Evolutionary conservation across 2,113 vertebrate species (phyloP).

Genomic region (Arothron firmamentum): DNA sequence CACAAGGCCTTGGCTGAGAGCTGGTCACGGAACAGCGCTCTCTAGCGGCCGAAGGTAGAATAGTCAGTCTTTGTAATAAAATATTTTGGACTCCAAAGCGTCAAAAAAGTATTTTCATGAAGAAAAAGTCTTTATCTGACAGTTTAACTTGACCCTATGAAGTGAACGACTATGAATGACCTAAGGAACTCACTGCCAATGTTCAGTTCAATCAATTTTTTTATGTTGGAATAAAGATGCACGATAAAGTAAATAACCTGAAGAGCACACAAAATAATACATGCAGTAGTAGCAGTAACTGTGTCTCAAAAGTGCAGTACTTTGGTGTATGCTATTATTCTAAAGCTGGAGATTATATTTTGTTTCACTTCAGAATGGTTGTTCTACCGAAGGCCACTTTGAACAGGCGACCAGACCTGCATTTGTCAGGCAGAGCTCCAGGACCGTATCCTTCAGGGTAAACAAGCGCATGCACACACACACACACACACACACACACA

Average conservation of each 20-base stretch:
- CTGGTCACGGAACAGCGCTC: conserved; percentile 5
- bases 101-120: background rate
- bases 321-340: too few species aligned
- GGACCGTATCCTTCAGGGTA: conserved; percentile 89
- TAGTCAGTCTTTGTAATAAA: background rate
- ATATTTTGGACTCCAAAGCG: background rate
- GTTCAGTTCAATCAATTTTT: too few species aligned
- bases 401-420: conserved; percentile 69
- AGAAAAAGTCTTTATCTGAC: background rate
- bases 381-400: conserved; percentile 32
- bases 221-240: too few species aligned
- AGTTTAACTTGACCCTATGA: background rate
- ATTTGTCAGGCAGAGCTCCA: conserved; percentile 78
- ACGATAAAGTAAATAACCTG: too few species aligned
- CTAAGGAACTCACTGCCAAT: too few species aligned
- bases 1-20: background rate
- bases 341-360: background rate
- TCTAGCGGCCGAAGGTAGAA: conserved; percentile 28
- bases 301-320: background rate
- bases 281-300: too few species aligned
- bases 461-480: conserved; percentile 40
- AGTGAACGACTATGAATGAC: too few species aligned
- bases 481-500: background rate
- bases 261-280: too few species aligned
- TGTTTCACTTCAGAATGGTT: conserved; percentile 43